Evolutionary conservation across 2,888 invertebrate species (phyloP).

Genomic region (Suillia variegata): DNA sequence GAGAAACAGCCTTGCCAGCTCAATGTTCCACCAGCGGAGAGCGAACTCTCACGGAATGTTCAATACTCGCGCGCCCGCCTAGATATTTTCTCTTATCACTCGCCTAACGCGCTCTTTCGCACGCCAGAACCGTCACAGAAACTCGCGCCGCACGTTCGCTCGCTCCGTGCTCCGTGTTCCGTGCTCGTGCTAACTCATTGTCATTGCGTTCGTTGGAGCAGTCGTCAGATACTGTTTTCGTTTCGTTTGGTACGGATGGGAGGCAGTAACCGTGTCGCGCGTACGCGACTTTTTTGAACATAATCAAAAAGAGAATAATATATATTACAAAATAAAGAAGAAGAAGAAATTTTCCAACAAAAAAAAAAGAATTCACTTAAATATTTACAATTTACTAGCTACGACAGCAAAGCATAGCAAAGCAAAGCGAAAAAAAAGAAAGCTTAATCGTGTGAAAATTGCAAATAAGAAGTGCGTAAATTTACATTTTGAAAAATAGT

Average conservation of each 20-base stretch:
- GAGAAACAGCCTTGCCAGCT: not conserved
- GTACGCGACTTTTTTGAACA: conserved; percentile 43
- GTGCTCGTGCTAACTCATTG: not conserved
- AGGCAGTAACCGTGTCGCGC: conserved; percentile 42
- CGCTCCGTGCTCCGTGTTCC: conserved; percentile 26
- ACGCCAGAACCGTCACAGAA: too few relatives aligned
- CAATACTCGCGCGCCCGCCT: too few relatives aligned
- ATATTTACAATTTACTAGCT: conserved; percentile 22
- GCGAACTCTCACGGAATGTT: too few relatives aligned
- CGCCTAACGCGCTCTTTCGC: too few relatives aligned
- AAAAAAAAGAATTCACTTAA: conserved; percentile 17
- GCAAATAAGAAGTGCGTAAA: too few relatives aligned
- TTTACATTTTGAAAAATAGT: conserved; percentile 1
- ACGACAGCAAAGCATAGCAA: conserved; percentile 10
- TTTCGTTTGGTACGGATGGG: conserved; percentile 59
- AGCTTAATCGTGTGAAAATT: too few relatives aligned
- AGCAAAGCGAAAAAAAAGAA: conserved; percentile 14
- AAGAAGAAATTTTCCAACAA: conserved; percentile 19
- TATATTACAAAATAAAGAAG: conserved; percentile 8
- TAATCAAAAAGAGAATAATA: conserved; percentile 26
- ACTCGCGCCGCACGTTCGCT: too few relatives aligned
- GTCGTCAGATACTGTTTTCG: too few relatives aligned
- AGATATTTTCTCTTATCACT: too few relatives aligned
- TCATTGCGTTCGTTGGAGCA: conserved; percentile 53
- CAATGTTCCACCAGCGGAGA: too few relatives aligned